A percentile compares a stretch with the other conserved stretches of the same genome.
Conservation (phyloP, 2,888 invertebrate genomes). For the Drosophila suboccidentalis region DNA sequence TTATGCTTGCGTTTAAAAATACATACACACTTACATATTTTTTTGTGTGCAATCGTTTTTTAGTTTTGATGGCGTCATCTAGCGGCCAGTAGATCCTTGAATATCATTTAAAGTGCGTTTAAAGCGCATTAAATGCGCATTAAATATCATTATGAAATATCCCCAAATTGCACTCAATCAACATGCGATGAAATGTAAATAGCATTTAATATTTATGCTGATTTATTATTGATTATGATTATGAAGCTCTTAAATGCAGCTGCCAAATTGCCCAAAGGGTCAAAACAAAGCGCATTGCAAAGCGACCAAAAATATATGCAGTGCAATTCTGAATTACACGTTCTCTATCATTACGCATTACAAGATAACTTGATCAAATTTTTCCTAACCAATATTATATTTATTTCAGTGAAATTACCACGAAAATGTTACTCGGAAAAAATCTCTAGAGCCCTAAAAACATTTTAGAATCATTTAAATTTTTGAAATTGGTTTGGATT, state of each 20-base stretch:
- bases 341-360: background rate
- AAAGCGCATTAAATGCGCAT: slow-evolving; percentile 24
- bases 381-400: background rate
- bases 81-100: background rate
- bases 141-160: slow-evolving; percentile 22
- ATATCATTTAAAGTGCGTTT: slow-evolving; percentile 15
- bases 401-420: background rate
- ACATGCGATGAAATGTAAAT: slow-evolving; percentile 40
- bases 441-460: background rate
- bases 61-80: slow-evolving; percentile 4
- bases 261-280: slow-evolving; percentile 17
- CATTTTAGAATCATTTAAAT: slow-evolving; percentile 15
- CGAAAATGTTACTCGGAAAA: background rate
- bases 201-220: slow-evolving; percentile 68
- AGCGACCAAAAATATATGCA: background rate
- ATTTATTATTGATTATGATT: slow-evolving; percentile 67
- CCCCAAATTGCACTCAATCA: slow-evolving; percentile 28
- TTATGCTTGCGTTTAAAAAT: slow-evolving; percentile 61
- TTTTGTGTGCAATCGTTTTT: slow-evolving; percentile 61
- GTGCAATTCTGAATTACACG: background rate
- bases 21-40: slow-evolving; percentile 38
- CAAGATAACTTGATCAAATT: background rate
- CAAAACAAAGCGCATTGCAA: background rate
- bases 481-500: background rate
- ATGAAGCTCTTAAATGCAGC: slow-evolving; percentile 23